Percentiles rank a stretch among this genome's conserved stretches.
Conservation (phyloP, 1,140 invertebrate genomes). For the Drosophila fuyamai region DNA sequence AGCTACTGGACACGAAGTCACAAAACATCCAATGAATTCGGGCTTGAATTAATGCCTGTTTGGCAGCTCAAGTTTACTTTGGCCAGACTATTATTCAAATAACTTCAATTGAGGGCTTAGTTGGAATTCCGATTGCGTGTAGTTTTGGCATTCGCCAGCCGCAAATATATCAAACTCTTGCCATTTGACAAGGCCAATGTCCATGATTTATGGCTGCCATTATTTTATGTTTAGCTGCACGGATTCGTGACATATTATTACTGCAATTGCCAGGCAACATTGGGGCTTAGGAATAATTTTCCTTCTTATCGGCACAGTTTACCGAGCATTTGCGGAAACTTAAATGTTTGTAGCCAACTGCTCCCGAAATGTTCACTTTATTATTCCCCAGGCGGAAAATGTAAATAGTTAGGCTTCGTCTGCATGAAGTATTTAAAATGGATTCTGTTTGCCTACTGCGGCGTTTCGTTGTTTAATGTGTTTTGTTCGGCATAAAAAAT, state of each 20-base stretch:
- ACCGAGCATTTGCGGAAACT: constrained; percentile 17
- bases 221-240: constrained; percentile 72
- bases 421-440: constrained; percentile 21
- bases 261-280: constrained; percentile 36
- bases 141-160: constrained; percentile 50
- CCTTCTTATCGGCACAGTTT: constrained; percentile 25
- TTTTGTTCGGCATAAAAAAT: constrained; percentile 44
- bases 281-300: constrained; percentile 16
- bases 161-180: constrained; percentile 54
- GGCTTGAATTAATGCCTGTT: constrained; percentile 1
- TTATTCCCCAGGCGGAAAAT: constrained; percentile 8
- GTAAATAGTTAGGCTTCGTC: constrained; percentile 29
- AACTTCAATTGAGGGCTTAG: constrained; percentile 29
- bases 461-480: constrained; percentile 5
- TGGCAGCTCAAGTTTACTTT: constrained; percentile 13
- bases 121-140: constrained; percentile 59
- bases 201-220: constrained; percentile 68
- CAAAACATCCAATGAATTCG: neutral
- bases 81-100: constrained; percentile 26
- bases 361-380: constrained; percentile 27
- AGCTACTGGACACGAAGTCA: neutral
- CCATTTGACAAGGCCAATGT: constrained; percentile 67
- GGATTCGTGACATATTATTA: constrained; percentile 55
- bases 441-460: constrained; percentile 11
- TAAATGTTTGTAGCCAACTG: neutral